A percentile compares a stretch with the other conserved stretches of the same genome.
phyloP scores from a whole-genome alignment of 2,113 vertebrate species.

The Oncorhynchus kisutch region DNA sequence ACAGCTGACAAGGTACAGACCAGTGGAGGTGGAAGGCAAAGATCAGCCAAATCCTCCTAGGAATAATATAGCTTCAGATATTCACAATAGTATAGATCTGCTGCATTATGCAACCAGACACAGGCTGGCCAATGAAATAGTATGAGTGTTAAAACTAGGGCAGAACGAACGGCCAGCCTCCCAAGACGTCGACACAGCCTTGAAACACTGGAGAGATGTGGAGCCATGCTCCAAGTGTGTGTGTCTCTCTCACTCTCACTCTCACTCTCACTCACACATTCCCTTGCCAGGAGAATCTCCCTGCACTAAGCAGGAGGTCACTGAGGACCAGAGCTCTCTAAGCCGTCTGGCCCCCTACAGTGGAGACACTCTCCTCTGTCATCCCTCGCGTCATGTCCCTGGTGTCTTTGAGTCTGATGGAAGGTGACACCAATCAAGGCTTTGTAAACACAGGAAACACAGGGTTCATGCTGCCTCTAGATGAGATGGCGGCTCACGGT shows the following conservation, averaged over 20 bases:
- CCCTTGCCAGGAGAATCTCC: constrained; percentile 18
- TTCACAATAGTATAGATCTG: constrained; percentile 55
- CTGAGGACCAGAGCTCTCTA: not conserved
- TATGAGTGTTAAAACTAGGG: constrained; percentile 66
- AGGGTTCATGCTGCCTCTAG: not conserved
- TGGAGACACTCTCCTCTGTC: not conserved
- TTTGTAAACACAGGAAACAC: not conserved
- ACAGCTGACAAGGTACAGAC: not conserved
- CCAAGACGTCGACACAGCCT: constrained; percentile 53
- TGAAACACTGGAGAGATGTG: constrained; percentile 41
- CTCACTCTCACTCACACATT: not conserved
- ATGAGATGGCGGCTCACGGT: not conserved
- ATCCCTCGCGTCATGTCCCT: not conserved
- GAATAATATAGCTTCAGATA: constrained; percentile 11
- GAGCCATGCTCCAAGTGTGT: constrained; percentile 42
- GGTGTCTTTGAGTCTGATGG: not conserved
- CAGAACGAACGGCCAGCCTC: constrained; percentile 53
- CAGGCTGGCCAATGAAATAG: constrained; percentile 61
- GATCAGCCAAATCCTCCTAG: not conserved
- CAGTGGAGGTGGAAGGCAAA: not conserved
- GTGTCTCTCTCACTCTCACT: not conserved
- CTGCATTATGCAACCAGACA: constrained; percentile 62
- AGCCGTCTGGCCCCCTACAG: constrained; percentile 3
- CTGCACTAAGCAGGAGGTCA: constrained; percentile 7
- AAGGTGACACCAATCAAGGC: not conserved